phyloP scores from a whole-genome alignment of 2,797 vertebrate species.

The Pelochelys cantorii region DNA sequence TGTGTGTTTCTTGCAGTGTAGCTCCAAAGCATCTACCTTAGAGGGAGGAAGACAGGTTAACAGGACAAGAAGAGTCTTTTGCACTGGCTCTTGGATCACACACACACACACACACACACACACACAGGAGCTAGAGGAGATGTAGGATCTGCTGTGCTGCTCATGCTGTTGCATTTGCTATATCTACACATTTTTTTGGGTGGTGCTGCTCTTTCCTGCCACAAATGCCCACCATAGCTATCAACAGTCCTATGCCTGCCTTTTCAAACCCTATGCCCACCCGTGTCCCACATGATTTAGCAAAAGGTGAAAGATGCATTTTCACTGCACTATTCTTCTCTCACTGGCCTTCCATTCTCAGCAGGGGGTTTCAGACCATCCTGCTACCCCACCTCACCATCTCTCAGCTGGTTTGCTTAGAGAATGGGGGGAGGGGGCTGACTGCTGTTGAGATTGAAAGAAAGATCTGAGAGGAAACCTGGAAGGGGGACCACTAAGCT shows the following conservation, averaged over 20 bases:
- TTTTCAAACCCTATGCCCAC: background rate
- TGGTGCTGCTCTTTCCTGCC: background rate
- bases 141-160: background rate
- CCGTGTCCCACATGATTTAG: background rate
- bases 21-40: slow-evolving; percentile 23
- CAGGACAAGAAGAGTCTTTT: background rate
- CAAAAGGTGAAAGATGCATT: background rate
- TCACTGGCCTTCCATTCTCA: background rate
- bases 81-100: background rate
- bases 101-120: too few relatives aligned
- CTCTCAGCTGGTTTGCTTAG: background rate
- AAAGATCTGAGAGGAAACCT: background rate
- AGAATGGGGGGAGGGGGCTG: background rate
- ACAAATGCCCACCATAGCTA: background rate
- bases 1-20: background rate
- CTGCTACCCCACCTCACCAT: background rate
- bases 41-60: slow-evolving; percentile 31
- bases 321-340: background rate
- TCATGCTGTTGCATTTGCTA: background rate
- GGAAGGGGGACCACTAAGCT: background rate
- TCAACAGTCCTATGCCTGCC: background rate
- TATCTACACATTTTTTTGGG: background rate
- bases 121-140: background rate
- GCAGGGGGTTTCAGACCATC: background rate
- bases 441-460: background rate